Conservation (phyloP, 2,113 vertebrate species). For the Monopterus albus region DNA sequence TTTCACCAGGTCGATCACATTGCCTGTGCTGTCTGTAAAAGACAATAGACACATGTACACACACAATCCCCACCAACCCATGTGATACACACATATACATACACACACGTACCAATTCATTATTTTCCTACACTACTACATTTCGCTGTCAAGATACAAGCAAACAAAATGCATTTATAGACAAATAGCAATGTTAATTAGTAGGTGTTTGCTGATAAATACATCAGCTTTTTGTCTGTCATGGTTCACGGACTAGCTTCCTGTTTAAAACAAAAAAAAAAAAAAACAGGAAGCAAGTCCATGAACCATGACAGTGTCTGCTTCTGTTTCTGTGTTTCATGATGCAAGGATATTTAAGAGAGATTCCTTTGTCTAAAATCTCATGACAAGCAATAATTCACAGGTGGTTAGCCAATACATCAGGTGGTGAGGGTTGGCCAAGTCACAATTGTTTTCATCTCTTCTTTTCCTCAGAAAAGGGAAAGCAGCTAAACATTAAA, state of each 20-base stretch:
- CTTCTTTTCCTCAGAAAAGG: slow-evolving; percentile 18
- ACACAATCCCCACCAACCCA: not conserved
- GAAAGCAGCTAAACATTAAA: slow-evolving; percentile 28
- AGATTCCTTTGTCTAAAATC: slow-evolving; percentile 4
- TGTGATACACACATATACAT: not conserved
- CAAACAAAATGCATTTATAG: not conserved
- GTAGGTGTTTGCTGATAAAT: no score
- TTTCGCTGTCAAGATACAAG: not conserved
- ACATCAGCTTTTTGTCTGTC: no score
- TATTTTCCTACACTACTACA: no score
- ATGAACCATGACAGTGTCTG: no score
- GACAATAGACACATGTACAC: not conserved
- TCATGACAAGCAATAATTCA: slow-evolving; percentile 6
- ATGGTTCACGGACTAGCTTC: no score
- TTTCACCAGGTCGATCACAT: slow-evolving; percentile 92
- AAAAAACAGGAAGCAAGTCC: no score
- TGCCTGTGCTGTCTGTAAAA: slow-evolving; percentile 86
- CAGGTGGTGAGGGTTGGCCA: slow-evolving; percentile 12
- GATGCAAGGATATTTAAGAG: not conserved
- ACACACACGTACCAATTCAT: not conserved
- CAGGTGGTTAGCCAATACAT: slow-evolving; percentile 32
- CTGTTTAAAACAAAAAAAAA: no score
- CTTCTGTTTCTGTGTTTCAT: no score
- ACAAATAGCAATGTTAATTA: not conserved
- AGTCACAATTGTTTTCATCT: slow-evolving; percentile 16